Evolutionary conservation across 1,140 invertebrate species (phyloP), one percentile per base, ranked within the genome.

Genomic region (Hetaerina americana): DNA sequence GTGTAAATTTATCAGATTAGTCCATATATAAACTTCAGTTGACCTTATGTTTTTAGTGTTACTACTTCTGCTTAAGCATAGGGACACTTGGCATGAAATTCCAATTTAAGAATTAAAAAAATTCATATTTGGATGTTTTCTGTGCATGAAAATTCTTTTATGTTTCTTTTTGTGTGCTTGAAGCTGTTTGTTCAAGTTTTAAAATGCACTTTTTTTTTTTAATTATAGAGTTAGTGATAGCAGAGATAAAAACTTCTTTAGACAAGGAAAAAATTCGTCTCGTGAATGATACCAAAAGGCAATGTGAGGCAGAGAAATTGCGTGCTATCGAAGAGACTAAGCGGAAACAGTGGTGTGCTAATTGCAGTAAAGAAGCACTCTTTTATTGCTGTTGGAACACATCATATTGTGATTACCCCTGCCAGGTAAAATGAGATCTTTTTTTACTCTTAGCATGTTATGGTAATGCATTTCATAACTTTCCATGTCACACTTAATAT

Each of bases 351-450:
- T 94, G 94, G 94, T 96, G 94, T 80, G 88, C 91, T 0, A 86
- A 87, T 76, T 97, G 94, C 82, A 86, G 86, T 66, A 89, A 91
- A 74, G 93, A 95, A 81, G 92, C 94, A 0, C 86, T 92, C 74
- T 94, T 94, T 78, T 95, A 94, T 81, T 96, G 94, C 78, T 96
- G 94, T 77, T 96, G 94, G 94, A 96, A 96, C 81, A 96, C 94
- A 0, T 90, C 92, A 29, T 97, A 97, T 79, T 97, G 94, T 80
- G 90, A 91, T 82, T 92, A 92, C 79, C 83, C 87, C 2, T 96
- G 94, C 77, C 92, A 94, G 78, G 80, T 81, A 75, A 28, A 26
- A 8, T 22, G 26, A 26, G 40, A 57, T 40, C 15, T 40, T 40
- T 40, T 8, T 40, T 8, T 8, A 40, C 15, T 40, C 15, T 15